These are phyloP conservation scores for Crocidura indochinensis DNA, from an alignment of 2,797 vertebrate species.

Conservation along the genomic window DNA sequence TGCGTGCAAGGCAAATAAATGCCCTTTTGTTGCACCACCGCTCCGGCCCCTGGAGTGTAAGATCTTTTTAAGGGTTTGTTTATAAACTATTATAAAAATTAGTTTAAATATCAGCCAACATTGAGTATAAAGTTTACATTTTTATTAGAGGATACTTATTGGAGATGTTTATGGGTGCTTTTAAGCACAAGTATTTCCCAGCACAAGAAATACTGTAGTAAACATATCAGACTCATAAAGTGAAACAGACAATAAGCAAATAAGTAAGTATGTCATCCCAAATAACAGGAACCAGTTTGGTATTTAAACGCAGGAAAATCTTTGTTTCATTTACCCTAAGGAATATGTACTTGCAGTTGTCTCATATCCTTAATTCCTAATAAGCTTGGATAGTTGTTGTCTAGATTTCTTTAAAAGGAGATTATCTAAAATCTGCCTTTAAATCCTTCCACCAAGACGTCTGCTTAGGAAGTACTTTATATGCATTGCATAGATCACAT, in stretches of 20 bases:
- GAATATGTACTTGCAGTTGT: not conserved
- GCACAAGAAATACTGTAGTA: not conserved
- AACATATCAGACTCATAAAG: conserved; percentile 3
- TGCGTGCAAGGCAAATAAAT: too few relatives aligned
- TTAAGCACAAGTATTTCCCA: conserved; percentile 4
- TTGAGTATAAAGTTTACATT: not conserved
- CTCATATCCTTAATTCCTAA: not conserved
- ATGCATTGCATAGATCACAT: not conserved
- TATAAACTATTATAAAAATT: not conserved
- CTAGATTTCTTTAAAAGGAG: not conserved
- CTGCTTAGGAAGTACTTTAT: not conserved
- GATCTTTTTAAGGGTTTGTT: not conserved
- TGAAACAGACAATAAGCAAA: not conserved
- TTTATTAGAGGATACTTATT: too few relatives aligned
- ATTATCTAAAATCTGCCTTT: conserved; percentile 39
- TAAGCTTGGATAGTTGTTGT: not conserved
- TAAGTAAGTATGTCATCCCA: not conserved
- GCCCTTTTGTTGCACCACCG: too few relatives aligned
- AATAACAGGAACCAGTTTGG: not conserved
- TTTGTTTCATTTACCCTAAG: conserved; percentile 50
- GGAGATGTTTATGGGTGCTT: too few relatives aligned
- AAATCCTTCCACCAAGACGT: not conserved
- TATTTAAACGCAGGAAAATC: conserved; percentile 44
- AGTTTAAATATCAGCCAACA: conserved; percentile 9
- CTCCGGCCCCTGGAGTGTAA: too few relatives aligned